Evolutionary conservation across 2,113 vertebrate genomes (phyloP), one percentile per base, ranked within the genome.

Genomic region (Mustela nigripes): DNA sequence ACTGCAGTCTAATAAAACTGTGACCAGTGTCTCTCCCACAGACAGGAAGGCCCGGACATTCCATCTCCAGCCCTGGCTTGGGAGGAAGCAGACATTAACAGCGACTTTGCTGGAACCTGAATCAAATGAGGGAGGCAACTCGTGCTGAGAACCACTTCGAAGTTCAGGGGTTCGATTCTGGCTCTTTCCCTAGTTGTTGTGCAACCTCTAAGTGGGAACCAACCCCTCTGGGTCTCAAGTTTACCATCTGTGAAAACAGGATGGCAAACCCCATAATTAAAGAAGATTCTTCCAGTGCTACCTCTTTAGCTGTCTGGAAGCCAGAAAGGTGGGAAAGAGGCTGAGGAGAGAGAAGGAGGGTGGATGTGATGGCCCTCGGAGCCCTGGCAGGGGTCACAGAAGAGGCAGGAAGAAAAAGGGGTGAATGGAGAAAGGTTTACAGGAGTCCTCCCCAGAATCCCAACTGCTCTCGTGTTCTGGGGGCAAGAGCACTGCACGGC

Each of bases 391-490:
- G 60, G 85, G 42, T 24, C 1, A 19, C 39, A 63, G 60, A 50
- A 50, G 60, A 69, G 19, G 56, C 2, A 48, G 84, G 92, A 89
- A 36, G n/a, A 84, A 50, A 53, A 69, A 89, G 48, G 39, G 36
- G 36, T 31, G 50, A 33, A 69, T 3, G 79, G 62, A 97, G 83
- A 50, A 39, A 69, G 65, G 22, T 71, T 91, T 60, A 80, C 42
- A 90, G 62, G 80, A 33, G 48, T 31, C 45, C 65, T 42, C 94
- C 39, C 22, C 45, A 81, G 84, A 71, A 96, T 91, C 58, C 50
- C 88, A 82, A 85, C 90, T 71, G 50, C 36, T 63, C 80, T 93
- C 8, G 11, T 95, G 92, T 97, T 94, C 95, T 82, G 45, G 45
- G 89, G 93, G 79, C 39, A 96, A 39, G 48, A 73, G 81, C 69